Evolutionary conservation across 2,888 invertebrate species (phyloP).

Genomic region (Andrena praecox): DNA sequence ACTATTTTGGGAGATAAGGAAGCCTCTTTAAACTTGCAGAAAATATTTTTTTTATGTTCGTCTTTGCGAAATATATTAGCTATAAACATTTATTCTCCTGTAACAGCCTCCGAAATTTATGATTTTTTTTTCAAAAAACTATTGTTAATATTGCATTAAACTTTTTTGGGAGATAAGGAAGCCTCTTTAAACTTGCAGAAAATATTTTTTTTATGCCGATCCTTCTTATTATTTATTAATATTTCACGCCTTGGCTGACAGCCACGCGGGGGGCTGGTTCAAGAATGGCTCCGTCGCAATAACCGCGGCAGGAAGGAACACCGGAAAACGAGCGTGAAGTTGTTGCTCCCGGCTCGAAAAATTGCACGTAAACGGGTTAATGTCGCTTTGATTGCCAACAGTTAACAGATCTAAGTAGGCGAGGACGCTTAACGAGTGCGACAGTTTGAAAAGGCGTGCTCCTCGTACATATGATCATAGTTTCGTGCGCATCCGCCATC

Average conservation of each 20-base stretch:
- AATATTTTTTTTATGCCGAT: too few species aligned
- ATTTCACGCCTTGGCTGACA: constrained; percentile 3
- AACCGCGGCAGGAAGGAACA: neutral
- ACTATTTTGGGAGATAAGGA: too few species aligned
- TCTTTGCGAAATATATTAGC: too few species aligned
- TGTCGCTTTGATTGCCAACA: neutral
- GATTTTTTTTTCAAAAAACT: too few species aligned
- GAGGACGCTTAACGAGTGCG: constrained; percentile 16
- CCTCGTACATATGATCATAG: constrained; percentile 13
- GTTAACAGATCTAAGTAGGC: constrained; percentile 18
- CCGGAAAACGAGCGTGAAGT: constrained; percentile 16
- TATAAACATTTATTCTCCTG: too few species aligned
- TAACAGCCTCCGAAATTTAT: too few species aligned
- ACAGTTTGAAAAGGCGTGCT: constrained; percentile 30
- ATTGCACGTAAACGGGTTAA: constrained; percentile 12
- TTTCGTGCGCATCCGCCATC: constrained; percentile 55
- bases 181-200: too few species aligned
- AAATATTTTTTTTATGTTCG: too few species aligned
- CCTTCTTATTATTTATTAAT: neutral
- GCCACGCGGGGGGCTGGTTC: neutral
- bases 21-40: too few species aligned
- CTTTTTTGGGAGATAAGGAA: too few species aligned
- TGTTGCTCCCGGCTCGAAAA: neutral
- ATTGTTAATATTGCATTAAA: too few species aligned
- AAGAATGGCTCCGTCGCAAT: neutral